Evolutionary conservation across 2,888 invertebrate species (phyloP).

Genomic region (Acronicta psi): DNA sequence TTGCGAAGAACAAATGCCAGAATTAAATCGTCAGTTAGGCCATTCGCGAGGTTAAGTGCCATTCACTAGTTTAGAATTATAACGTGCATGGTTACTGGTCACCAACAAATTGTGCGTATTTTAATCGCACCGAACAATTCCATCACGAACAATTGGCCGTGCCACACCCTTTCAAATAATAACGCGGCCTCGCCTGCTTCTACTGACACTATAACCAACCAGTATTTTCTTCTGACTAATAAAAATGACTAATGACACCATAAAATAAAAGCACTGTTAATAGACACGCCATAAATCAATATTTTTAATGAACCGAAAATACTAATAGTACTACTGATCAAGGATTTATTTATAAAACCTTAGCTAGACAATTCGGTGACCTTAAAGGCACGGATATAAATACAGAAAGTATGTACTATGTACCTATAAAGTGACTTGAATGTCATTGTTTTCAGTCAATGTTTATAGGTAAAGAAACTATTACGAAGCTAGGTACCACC

Average conservation of each 20-base stretch:
- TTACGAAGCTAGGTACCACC: too few species aligned
- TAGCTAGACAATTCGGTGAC: too few species aligned
- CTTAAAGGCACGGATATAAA: too few species aligned
- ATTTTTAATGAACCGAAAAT: slow-evolving; percentile 13
- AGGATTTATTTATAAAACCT: not conserved
- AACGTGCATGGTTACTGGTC: slow-evolving; percentile 50
- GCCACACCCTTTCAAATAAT: slow-evolving; percentile 73
- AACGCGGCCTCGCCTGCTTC: slow-evolving; percentile 51
- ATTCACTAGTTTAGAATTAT: slow-evolving; percentile 54
- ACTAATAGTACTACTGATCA: slow-evolving; percentile 10
- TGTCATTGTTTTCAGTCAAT: too few species aligned
- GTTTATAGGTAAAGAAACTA: too few species aligned
- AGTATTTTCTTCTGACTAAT: slow-evolving; percentile 9
- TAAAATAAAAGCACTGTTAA: slow-evolving; percentile 6
- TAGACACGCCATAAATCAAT: slow-evolving; percentile 29
- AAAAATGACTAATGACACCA: slow-evolving; percentile 31
- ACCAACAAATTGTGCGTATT: slow-evolving; percentile 54
- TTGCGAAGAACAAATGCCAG: slow-evolving; percentile 42
- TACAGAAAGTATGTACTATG: too few species aligned
- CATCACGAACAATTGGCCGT: slow-evolving; percentile 55
- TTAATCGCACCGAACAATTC: slow-evolving; percentile 39
- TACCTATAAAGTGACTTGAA: too few species aligned
- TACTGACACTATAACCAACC: slow-evolving; percentile 7
- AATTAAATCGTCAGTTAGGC: slow-evolving; percentile 36
- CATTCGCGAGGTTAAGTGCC: slow-evolving; percentile 49